Percentiles rank a stretch among this genome's conserved stretches.
Conservation (phyloP, 1,140 invertebrate species). For the Elymnias hypermnestra region DNA sequence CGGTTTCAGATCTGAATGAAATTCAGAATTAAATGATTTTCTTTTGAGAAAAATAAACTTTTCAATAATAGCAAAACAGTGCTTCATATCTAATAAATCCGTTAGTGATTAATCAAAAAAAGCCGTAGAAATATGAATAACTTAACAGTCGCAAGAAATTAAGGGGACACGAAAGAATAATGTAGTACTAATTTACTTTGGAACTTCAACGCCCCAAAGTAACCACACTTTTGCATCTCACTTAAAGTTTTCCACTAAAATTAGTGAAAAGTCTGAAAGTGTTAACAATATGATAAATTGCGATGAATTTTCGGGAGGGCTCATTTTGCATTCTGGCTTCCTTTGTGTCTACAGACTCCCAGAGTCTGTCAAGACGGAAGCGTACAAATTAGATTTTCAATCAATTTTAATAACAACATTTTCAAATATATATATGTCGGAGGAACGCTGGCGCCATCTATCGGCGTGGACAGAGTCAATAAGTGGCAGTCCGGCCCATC, state of each 20-base stretch:
- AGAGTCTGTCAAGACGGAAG: neutral
- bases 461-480: too few species aligned
- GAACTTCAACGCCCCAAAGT: neutral
- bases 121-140: too few species aligned
- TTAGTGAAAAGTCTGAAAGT: conserved; percentile 6
- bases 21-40: too few species aligned
- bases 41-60: too few species aligned
- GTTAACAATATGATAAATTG: conserved; percentile 14
- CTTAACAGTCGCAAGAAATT: neutral
- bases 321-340: neutral
- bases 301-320: conserved; percentile 1
- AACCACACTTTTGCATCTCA: conserved; percentile 2
- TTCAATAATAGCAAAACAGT: too few species aligned
- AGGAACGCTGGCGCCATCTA: too few species aligned
- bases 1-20: too few species aligned
- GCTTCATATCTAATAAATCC: too few species aligned
- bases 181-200: neutral
- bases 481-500: too few species aligned
- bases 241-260: conserved; percentile 10
- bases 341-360: neutral
- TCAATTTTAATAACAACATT: neutral
- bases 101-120: too few species aligned
- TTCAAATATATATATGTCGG: neutral
- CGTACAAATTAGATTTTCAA: neutral
- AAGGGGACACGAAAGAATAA: neutral